These are phyloP conservation scores for Vireo griseus DNA, from an alignment of 2,797 vertebrate genomes.

Conservation along the genomic window DNA sequence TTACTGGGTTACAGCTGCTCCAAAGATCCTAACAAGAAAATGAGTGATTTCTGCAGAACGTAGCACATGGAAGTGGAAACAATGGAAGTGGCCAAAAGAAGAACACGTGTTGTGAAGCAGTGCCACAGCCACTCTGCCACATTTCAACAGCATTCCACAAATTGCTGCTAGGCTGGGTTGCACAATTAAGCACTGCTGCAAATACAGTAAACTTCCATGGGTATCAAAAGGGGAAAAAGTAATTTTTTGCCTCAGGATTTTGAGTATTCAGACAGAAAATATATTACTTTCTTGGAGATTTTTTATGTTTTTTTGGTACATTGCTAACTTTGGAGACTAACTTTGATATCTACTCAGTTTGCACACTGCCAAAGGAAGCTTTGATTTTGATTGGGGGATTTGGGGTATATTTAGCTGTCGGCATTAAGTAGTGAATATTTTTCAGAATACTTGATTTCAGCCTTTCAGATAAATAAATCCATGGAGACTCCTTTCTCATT, in stretches of 20 bases:
- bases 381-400: not conserved
- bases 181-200: not conserved
- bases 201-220: not conserved
- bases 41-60: not conserved
- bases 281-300: fast-evolving
- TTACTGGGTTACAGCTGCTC: not conserved
- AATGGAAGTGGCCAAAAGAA: not conserved
- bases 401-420: not conserved
- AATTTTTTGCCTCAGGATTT: not conserved
- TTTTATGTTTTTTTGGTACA: not conserved
- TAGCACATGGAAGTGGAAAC: not conserved
- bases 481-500: not conserved
- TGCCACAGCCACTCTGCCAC: not conserved
- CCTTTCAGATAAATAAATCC: not conserved
- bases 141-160: not conserved
- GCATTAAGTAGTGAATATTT: not conserved
- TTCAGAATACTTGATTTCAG: not conserved
- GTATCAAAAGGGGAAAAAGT: not conserved
- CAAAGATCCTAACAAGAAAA: not conserved
- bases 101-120: not conserved
- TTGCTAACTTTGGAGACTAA: not conserved
- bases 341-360: not conserved
- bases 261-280: not conserved
- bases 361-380: not conserved
- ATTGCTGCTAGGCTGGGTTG: not conserved